A percentile compares a stretch with the other conserved stretches of the same genome.
Evolutionary conservation across 2,797 vertebrate species (phyloP).

Genomic region (Acanthopagrus latus): DNA sequence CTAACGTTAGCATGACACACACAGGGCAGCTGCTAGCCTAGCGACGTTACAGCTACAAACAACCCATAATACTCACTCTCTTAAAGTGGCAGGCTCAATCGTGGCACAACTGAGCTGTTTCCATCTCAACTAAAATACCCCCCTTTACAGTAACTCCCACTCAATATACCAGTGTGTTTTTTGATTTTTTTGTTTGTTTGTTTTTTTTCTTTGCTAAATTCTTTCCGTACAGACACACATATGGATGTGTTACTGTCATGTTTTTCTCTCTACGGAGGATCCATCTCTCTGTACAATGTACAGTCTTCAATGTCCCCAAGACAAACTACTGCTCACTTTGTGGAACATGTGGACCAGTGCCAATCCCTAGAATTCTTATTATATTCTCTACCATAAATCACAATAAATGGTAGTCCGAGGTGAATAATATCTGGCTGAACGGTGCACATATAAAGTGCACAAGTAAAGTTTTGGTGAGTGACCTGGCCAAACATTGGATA

Average conservation of each 20-base stretch:
- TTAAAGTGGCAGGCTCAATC: constrained; percentile 1
- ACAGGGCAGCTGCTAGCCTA: not conserved
- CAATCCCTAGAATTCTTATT: constrained; percentile 2
- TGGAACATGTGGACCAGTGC: not conserved
- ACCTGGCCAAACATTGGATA: not conserved
- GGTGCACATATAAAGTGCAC: not conserved
- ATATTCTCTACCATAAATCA: not conserved
- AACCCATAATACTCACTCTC: constrained; percentile 19
- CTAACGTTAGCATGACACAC: not conserved
- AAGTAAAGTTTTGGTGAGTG: not conserved
- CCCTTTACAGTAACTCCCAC: not conserved
- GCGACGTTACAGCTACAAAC: constrained; percentile 1
- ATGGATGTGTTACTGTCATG: not conserved
- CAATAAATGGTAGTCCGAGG: not conserved
- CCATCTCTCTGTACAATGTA: not conserved
- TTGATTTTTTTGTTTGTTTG: accelerated
- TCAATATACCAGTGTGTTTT: not conserved
- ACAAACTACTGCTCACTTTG: constrained; percentile 4
- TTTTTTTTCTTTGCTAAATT: no score
- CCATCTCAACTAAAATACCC: no score
- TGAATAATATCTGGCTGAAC: not conserved
- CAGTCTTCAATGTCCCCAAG: not conserved
- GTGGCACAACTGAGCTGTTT: not conserved
- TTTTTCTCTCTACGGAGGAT: not conserved
- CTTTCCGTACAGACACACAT: not conserved